Base-by-base conservation (phyloP, 1,140 invertebrate genomes). In the Heliconius hewitsoni region DNA sequence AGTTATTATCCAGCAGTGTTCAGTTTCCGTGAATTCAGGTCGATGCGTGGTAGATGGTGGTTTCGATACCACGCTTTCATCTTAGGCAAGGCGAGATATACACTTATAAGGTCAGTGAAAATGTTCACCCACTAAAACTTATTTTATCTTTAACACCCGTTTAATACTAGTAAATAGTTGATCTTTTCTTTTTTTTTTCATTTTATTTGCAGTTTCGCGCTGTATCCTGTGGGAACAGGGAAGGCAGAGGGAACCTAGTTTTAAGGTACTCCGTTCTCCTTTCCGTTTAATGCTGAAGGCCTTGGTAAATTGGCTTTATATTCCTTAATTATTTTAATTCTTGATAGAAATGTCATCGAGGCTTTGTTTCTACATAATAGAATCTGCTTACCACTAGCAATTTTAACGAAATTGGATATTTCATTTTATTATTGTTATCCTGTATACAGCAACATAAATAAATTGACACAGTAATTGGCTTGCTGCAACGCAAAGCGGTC, bases 401-500 rank as follows among this genome's bases (percentile, higher is more conserved):
- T 18, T 55, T 55, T 19, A 55, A n/a, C 52, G 9, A 57, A 9
- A 23, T 57, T 57, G n/a, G 8, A 57, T 8, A 57, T 55, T 55
- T 55, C 1, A n/a, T 9, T 57, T 23, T 23, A 30, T 23, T 30
- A 23, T 13, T 66, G 60, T 66, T 66, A 66, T 66, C 27, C 60
- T 30, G 27, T 66, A 30, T 66, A 9, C 27, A 30, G 16, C 27
- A 27, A 66, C 60, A 30, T 30, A 66, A 30, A 66, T 27, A 66
- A 66, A 66, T 66, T 66, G 73, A 73, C 78, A 60, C 46, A 75
- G 73, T 74, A 71, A 76, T 70, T 66, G 74, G 60, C 23, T 70
- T 30, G 52, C 30, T 46, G 52, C 71, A 78, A 34, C 42, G 73
- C 46, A 79, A 79, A 71, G 73, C 78, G 78, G 78, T 79, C 78